These are phyloP conservation scores for Alfaro cultratus DNA, from an alignment of 2,797 vertebrate genomes.

Conservation along the genomic window DNA sequence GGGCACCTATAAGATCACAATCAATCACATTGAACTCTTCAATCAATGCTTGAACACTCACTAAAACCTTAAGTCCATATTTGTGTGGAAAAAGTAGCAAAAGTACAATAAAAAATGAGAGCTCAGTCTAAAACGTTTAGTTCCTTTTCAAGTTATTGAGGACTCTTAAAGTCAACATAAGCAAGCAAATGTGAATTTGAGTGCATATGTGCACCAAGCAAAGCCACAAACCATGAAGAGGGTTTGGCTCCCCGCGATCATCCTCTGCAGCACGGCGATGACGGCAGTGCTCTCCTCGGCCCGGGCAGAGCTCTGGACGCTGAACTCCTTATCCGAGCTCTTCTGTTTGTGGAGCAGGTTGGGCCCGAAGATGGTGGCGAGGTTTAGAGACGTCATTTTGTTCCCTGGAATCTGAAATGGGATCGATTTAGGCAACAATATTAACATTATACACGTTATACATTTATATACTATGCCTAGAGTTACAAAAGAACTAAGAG, in stretches of 20 bases:
- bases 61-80: slow-evolving; percentile 27
- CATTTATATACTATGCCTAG: too few relatives aligned
- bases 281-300: slow-evolving; percentile 95
- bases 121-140: not conserved
- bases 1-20: slow-evolving; percentile 82
- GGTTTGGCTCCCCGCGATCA: slow-evolving; percentile 89
- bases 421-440: not conserved
- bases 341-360: slow-evolving; percentile 97
- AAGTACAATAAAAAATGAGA: slow-evolving; percentile 31
- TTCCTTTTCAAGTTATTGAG: slow-evolving; percentile 13
- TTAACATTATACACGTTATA: not conserved
- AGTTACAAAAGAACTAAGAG: too few relatives aligned
- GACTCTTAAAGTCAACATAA: slow-evolving; percentile 14
- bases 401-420: slow-evolving; percentile 88
- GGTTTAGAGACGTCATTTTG: slow-evolving; percentile 95
- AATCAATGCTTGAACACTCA: slow-evolving; percentile 9
- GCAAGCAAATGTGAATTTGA: not conserved
- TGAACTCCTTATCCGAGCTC: slow-evolving; percentile 94
- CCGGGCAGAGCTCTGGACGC: slow-evolving; percentile 92
- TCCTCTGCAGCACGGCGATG: slow-evolving; percentile 90
- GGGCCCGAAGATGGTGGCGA: slow-evolving; percentile 96
- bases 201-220: not conserved
- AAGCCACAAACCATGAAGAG: slow-evolving; percentile 90
- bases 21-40: slow-evolving; percentile 4
- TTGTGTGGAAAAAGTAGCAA: not conserved